phyloP scores from a whole-genome alignment of 2,113 vertebrate species.

The Psilopogon haemacephalus region DNA sequence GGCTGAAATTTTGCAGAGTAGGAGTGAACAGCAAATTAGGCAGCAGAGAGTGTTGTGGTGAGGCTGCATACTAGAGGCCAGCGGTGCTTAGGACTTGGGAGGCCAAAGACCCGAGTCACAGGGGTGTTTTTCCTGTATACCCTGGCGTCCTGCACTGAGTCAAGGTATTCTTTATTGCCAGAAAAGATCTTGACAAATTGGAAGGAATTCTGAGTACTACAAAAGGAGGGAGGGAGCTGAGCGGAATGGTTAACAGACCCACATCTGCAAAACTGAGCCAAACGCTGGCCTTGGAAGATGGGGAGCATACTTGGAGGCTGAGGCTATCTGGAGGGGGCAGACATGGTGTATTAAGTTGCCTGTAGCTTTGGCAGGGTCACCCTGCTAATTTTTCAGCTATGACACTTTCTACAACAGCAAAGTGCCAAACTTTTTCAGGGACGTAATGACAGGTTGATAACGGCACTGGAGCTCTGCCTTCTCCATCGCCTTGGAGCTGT shows the following conservation, averaged over 20 bases:
- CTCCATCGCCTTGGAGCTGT: not conserved
- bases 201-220: constrained; percentile 21
- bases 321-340: constrained; percentile 15
- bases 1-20: constrained; percentile 7
- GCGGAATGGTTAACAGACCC: constrained; percentile 29
- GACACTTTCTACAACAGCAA: not conserved
- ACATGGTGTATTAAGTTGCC: not conserved
- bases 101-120: not conserved
- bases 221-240: not conserved
- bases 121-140: not conserved
- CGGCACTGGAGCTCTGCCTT: not conserved
- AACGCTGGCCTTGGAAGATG: not conserved
- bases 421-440: not conserved
- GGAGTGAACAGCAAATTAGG: not conserved
- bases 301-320: not conserved
- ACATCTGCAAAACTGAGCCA: constrained; percentile 29
- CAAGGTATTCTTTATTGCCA: constrained; percentile 12
- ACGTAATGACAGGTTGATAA: constrained; percentile 22
- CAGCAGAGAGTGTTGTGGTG: not conserved
- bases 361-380: not conserved
- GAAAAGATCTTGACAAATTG: constrained; percentile 38
- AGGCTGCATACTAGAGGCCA: rapidly evolving
- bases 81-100: not conserved
- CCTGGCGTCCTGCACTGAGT: not conserved
- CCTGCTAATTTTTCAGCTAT: not conserved